Base-by-base conservation (phyloP, 2,113 vertebrate species). In the Alaudala cheleensis region DNA sequence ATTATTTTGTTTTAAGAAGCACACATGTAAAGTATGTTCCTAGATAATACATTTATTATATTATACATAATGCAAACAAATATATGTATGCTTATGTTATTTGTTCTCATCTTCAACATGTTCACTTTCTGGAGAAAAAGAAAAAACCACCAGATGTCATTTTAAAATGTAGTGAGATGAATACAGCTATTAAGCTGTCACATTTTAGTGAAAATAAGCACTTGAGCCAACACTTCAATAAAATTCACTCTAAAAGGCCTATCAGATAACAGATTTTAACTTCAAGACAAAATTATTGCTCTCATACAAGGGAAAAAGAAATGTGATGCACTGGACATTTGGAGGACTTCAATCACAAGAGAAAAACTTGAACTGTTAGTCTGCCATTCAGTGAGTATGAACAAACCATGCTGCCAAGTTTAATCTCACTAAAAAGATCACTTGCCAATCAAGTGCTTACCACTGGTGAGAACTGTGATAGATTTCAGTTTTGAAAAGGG, bases 121-220 rank as follows among this genome's bases (percentile, higher is more conserved):
- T 7, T 6, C 8, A 49, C 12, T 56, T 86, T 50, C 62, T 88
- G 47, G 16, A 21, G 47, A 14, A 21, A 33, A 76, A 94, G 61
- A 40, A 9, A 8, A 3, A 16, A 20, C 2, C 3, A 58, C 39
- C 19, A 61, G 20, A 51, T 1, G 0, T 26, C 2, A 11, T 66
- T 91, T 86, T 70, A 84, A 91, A 70, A 73, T 9, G 31, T 11
- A 86, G 33, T 56, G 26, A 47, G 8, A 29, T 54, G 6, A 87
- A 54, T n/a, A 62, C 2, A 87, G 4, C 29, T 54, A 58, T 78
- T 79, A 90, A 87, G 16, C 26, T 51, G 33, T 37, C 34, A 67
- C 6, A 34, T 65, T 93, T 84, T 34, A 67, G 10, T 57, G 62
- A 73, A 91, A 83, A 71, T 54, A 58, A 66, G 44, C 26, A 61